These are phyloP conservation scores for Phoxinus dragarum DNA, from an alignment of 2,797 vertebrate genomes.

Conservation along the genomic window DNA sequence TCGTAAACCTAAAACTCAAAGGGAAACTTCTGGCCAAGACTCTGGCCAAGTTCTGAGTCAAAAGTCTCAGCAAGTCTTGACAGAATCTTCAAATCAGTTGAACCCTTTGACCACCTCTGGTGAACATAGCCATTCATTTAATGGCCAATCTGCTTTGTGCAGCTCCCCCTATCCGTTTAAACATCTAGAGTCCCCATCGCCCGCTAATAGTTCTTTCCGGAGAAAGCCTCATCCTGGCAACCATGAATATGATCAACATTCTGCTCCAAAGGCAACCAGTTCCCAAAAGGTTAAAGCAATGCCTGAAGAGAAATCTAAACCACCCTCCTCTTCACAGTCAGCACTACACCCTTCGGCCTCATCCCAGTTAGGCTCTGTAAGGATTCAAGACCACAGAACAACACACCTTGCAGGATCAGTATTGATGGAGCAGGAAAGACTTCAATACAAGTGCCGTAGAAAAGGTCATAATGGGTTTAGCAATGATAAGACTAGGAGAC, in stretches of 20 bases:
- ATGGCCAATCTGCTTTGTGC: constrained; percentile 37
- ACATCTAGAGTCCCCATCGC: constrained; percentile 31
- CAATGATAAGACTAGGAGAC: constrained; percentile 90
- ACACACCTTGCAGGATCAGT: constrained; percentile 67
- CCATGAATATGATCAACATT: constrained; percentile 68
- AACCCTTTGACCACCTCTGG: constrained; percentile 17
- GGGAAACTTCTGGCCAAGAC: constrained; percentile 52
- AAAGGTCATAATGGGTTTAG: constrained; percentile 86
- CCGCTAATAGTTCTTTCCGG: constrained; percentile 31
- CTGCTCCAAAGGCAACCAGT: constrained; percentile 58
- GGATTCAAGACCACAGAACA: constrained; percentile 62
- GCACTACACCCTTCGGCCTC: constrained; percentile 80
- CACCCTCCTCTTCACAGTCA: constrained; percentile 73
- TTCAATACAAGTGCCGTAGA: constrained; percentile 90
- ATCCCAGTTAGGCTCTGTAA: constrained; percentile 60
- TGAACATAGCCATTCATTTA: constrained; percentile 25
- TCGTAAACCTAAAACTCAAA: constrained; percentile 90
- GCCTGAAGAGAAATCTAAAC: constrained; percentile 50
- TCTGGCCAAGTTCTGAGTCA: constrained; percentile 39
- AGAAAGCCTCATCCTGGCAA: constrained; percentile 11
- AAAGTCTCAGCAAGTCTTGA: constrained; percentile 35
- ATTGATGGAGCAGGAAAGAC: constrained; percentile 83
- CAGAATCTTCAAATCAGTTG: constrained; percentile 38
- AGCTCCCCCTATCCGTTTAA: constrained; percentile 27
- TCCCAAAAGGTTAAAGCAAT: constrained; percentile 72